These are phyloP conservation scores for Aphelenchoides avenae DNA, from an alignment of 1,140 invertebrate species.

Conservation along the genomic window DNA sequence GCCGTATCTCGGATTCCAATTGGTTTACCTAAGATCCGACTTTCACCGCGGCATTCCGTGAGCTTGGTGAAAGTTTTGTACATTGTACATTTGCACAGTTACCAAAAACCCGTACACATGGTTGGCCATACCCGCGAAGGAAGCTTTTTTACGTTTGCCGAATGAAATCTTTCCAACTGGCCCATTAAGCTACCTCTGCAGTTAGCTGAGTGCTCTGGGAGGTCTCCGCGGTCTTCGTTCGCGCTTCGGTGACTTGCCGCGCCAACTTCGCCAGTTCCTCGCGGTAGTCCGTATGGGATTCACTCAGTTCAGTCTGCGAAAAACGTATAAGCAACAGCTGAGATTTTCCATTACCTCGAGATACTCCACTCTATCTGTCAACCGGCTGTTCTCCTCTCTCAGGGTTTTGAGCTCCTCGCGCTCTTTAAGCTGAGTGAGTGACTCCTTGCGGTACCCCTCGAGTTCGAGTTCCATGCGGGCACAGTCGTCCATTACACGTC, in stretches of 20 bases:
- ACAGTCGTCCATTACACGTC: constrained; percentile 14
- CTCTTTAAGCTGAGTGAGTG: constrained; percentile 22
- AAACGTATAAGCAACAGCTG: background rate
- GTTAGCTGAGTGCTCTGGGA: background rate
- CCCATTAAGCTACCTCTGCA: background rate
- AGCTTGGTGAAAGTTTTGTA: background rate
- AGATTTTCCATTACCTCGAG: constrained; percentile 19
- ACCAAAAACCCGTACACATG: constrained; percentile 11
- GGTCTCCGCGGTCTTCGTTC: background rate
- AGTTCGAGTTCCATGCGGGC: background rate
- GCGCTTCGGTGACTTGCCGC: background rate
- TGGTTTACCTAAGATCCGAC: constrained; percentile 19
- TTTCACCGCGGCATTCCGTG: constrained; percentile 8
- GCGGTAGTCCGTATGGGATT: constrained; percentile 29
- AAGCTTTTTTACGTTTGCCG: constrained; percentile 1
- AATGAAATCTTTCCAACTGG: background rate
- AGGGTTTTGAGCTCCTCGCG: constrained; percentile 6
- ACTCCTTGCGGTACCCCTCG: constrained; percentile 15
- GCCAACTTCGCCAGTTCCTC: constrained; percentile 9
- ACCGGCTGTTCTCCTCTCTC: constrained; percentile 26
- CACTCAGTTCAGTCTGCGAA: constrained; percentile 26
- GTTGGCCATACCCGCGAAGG: too few relatives aligned
- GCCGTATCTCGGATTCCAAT: constrained; percentile 18
- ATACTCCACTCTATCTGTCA: constrained; percentile 18
- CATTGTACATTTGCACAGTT: background rate